phyloP scores from a whole-genome alignment of 2,113 vertebrate genomes.

The Onychorhynchus coronatus region DNA sequence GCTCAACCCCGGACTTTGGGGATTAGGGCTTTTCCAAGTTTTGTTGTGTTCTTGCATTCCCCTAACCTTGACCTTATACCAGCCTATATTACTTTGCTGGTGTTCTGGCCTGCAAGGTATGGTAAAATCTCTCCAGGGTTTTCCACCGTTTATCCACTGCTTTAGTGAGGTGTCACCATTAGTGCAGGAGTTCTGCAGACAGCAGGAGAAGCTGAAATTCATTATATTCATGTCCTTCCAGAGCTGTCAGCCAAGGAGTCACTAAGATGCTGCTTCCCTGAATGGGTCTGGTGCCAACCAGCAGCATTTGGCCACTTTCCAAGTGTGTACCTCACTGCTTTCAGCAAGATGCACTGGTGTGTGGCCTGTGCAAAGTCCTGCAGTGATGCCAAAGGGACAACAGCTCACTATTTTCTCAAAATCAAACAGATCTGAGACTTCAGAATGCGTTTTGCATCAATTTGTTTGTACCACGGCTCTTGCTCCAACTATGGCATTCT shows the following conservation, averaged over 20 bases:
- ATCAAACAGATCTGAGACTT: neutral
- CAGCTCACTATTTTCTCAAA: neutral
- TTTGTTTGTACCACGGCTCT: neutral
- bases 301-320: neutral
- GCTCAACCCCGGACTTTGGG: fast-evolving
- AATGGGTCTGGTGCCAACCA: neutral
- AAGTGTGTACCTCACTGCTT: neutral
- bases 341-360: neutral
- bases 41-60: neutral
- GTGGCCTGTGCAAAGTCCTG: neutral
- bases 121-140: neutral
- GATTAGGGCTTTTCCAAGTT: neutral
- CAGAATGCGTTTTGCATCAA: neutral
- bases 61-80: neutral
- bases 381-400: neutral
- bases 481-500: slow-evolving; percentile 22
- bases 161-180: neutral
- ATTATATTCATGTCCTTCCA: neutral
- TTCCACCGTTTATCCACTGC: fast-evolving
- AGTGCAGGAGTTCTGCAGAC: neutral
- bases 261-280: neutral
- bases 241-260: neutral
- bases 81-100: neutral
- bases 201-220: neutral
- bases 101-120: neutral